Percentiles rank a stretch among this genome's conserved stretches.
Conservation (phyloP, 2,113 vertebrate species). For the Gopherus evgoodei region DNA sequence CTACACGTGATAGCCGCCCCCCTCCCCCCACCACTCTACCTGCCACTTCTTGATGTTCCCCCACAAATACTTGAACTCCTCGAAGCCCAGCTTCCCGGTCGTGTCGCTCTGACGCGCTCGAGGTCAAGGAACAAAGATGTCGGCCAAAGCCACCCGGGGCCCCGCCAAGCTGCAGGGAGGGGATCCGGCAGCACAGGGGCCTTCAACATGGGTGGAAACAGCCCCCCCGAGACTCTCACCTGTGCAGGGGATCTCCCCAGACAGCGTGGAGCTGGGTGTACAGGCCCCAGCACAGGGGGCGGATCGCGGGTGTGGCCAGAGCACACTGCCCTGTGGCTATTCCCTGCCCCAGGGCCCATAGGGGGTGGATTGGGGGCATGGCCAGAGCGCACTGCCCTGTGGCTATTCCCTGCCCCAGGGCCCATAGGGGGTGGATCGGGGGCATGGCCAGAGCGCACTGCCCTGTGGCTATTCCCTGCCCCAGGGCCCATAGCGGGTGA, state of each 20-base stretch:
- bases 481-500: background rate
- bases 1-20: background rate
- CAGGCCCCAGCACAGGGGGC: too few relatives aligned
- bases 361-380: too few relatives aligned
- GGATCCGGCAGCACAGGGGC: background rate
- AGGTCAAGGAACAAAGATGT: constrained; percentile 62
- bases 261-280: too few relatives aligned
- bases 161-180: background rate
- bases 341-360: too few relatives aligned
- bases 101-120: constrained; percentile 83
- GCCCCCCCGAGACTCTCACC: background rate
- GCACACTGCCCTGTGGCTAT: too few relatives aligned
- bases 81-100: constrained; percentile 91
- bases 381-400: too few relatives aligned
- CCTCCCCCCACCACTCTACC: constrained; percentile 65
- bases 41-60: constrained; percentile 93
- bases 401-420: too few relatives aligned
- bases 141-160: background rate
- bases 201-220: background rate
- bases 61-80: constrained; percentile 94
- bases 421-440: too few relatives aligned
- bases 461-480: too few relatives aligned
- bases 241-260: too few relatives aligned
- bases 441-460: too few relatives aligned
- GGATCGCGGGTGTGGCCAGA: too few relatives aligned